phyloP scores from a whole-genome alignment of 2,888 invertebrate genomes.

The Drosophila yooni region DNA sequence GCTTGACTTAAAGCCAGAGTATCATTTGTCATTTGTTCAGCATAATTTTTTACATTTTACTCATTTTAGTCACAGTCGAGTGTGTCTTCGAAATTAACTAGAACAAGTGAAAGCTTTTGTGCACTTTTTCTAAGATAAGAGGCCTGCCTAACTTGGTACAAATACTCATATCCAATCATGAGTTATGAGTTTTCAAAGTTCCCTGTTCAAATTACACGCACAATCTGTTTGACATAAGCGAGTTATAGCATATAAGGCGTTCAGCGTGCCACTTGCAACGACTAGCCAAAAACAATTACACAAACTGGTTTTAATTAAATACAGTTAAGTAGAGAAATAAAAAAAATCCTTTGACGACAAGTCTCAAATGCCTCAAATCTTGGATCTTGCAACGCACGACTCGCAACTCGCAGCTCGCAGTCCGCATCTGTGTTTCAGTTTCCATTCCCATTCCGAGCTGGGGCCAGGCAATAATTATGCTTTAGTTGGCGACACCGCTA shows the following conservation, averaged over 20 bases:
- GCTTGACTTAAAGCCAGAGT: slow-evolving; percentile 11
- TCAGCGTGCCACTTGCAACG: slow-evolving; percentile 6
- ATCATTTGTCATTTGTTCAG: slow-evolving; percentile 77
- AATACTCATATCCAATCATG: slow-evolving; percentile 18
- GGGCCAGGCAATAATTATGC: slow-evolving; percentile 75
- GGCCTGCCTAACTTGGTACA: slow-evolving; percentile 5
- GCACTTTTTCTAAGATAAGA: slow-evolving; percentile 17
- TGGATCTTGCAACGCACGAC: slow-evolving; percentile 9
- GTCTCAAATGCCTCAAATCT: slow-evolving; percentile 6
- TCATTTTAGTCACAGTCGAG: slow-evolving; percentile 61
- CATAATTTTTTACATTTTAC: slow-evolving; percentile 73
- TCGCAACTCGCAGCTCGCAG: neutral
- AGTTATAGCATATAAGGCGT: slow-evolving; percentile 70
- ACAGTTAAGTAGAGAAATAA: slow-evolving; percentile 66
- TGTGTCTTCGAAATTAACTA: slow-evolving; percentile 45
- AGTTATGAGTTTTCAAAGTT: slow-evolving; percentile 29
- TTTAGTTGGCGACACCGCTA: slow-evolving; percentile 76
- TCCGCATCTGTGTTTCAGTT: slow-evolving; percentile 31
- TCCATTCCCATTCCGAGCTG: slow-evolving; percentile 56
- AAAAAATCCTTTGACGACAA: slow-evolving; percentile 43
- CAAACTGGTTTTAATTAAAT: slow-evolving; percentile 78
- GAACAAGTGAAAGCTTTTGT: slow-evolving; percentile 72
- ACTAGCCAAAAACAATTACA: slow-evolving; percentile 68
- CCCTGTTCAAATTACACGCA: slow-evolving; percentile 66
- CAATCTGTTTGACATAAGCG: slow-evolving; percentile 78